These are phyloP conservation scores for Silvanus unidentatus DNA, from an alignment of 2,888 invertebrate genomes.

Conservation along the genomic window DNA sequence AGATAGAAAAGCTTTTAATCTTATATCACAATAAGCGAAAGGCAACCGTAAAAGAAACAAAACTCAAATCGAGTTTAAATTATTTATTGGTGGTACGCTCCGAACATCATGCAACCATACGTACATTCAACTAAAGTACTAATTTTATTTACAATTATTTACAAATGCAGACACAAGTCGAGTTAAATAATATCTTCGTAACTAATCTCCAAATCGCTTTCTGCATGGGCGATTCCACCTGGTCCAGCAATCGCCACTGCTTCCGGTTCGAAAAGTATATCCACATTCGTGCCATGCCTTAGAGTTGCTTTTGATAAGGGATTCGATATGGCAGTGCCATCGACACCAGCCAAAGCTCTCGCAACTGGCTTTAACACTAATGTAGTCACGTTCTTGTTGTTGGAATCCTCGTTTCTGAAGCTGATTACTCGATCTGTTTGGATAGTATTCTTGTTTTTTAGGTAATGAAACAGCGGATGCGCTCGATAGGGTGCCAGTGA, in stretches of 20 bases:
- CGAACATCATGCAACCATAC: background rate
- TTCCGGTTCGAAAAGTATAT: constrained; percentile 61
- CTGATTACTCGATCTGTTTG: constrained; percentile 29
- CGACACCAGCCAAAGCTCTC: constrained; percentile 58
- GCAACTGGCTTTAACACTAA: constrained; percentile 61
- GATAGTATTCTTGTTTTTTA: constrained; percentile 36
- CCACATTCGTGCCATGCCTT: constrained; percentile 54
- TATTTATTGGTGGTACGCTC: no score
- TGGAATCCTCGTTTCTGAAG: constrained; percentile 26
- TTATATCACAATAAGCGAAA: no score
- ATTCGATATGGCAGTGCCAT: constrained; percentile 64
- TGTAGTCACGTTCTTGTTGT: constrained; percentile 36
- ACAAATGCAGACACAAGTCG: constrained; percentile 1
- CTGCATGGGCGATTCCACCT: constrained; percentile 69
- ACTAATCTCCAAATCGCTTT: constrained; percentile 58
- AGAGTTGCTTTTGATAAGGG: constrained; percentile 63
- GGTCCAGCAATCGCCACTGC: constrained; percentile 69
- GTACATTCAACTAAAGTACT: no score
- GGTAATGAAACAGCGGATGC: constrained; percentile 37
- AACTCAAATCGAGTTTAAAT: no score
- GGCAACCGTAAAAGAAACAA: no score
- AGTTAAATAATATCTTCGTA: constrained; percentile 32
- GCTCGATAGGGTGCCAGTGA: constrained; percentile 33
- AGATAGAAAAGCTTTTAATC: constrained; percentile 2
- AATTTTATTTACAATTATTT: background rate